A percentile compares a stretch with the other conserved stretches of the same genome.
Evolutionary conservation across 2,888 invertebrate genomes (phyloP).

Genomic region (Ditula angustiorana): DNA sequence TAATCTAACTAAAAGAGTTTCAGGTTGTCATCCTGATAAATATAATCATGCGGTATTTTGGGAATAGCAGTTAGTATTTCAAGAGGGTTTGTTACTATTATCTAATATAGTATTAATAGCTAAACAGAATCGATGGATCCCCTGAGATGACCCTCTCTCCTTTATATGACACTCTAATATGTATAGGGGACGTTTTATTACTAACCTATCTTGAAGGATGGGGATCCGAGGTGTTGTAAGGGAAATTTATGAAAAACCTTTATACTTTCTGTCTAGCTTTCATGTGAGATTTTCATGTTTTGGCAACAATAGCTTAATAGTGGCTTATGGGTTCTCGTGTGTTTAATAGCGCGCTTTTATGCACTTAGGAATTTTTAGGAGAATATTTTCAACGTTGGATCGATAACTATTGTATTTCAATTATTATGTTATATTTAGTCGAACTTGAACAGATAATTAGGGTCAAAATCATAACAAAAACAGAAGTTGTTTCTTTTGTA

Average conservation of each 20-base stretch:
- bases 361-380: conserved; percentile 14
- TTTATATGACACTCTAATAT: conserved; percentile 76
- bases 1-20: conserved; percentile 8
- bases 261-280: conserved; percentile 64
- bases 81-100: conserved; percentile 51
- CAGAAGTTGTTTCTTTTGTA: too few species aligned
- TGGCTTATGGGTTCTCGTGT: conserved; percentile 23
- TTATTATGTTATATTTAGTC: too few species aligned
- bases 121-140: conserved; percentile 77
- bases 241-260: conserved; percentile 71
- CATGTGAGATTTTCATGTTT: conserved; percentile 48
- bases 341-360: conserved; percentile 16
- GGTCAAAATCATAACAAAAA: too few species aligned
- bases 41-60: conserved; percentile 5
- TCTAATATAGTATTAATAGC: conserved; percentile 73
- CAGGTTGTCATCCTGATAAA: not conserved
- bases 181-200: conserved; percentile 76
- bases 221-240: conserved; percentile 60
- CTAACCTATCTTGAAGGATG: conserved; percentile 71
- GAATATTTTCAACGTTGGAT: not conserved
- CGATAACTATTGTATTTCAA: not conserved
- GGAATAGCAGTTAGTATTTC: conserved; percentile 43
- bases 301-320: conserved; percentile 47
- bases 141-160: conserved; percentile 65
- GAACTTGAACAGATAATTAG: too few species aligned